Evolutionary conservation across 2,797 vertebrate genomes (phyloP).

Genomic region (Furcifer pardalis): DNA sequence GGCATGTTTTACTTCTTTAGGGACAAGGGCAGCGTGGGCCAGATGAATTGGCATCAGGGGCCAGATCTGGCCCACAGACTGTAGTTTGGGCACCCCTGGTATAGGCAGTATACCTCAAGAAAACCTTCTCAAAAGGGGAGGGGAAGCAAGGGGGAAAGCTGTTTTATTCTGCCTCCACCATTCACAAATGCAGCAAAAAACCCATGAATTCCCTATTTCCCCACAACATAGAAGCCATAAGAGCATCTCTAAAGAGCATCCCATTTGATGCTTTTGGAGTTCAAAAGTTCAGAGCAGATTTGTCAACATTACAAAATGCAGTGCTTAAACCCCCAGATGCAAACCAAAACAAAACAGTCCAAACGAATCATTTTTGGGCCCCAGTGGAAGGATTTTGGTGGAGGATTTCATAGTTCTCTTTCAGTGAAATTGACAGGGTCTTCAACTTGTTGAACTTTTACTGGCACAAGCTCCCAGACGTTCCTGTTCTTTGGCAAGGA

Average conservation of each 20-base stretch:
- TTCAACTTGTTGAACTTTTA: not conserved
- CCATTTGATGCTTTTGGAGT: not conserved
- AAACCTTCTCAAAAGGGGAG: not conserved
- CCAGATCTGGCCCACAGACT: too few species aligned
- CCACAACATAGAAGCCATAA: not conserved
- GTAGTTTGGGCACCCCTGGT: too few species aligned
- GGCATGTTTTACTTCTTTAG: too few species aligned
- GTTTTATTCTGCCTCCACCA: not conserved
- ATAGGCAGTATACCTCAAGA: slow-evolving; percentile 45
- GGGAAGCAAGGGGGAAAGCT: slow-evolving; percentile 15
- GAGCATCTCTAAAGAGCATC: not conserved
- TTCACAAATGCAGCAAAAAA: not conserved
- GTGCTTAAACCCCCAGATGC: not conserved
- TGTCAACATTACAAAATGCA: not conserved
- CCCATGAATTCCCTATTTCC: not conserved
- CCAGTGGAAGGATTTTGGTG: not conserved
- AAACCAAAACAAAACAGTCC: too few species aligned
- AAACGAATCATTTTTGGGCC: not conserved
- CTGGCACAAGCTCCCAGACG: too few species aligned
- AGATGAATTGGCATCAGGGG: too few species aligned
- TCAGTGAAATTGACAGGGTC: not conserved
- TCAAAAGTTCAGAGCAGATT: not conserved
- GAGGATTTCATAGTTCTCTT: not conserved
- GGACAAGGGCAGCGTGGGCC: too few species aligned
- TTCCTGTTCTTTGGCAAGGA: not conserved